Evolutionary conservation across 2,888 invertebrate species (phyloP), one percentile per base, ranked within the genome.

Genomic region (Lymantria dispar): DNA sequence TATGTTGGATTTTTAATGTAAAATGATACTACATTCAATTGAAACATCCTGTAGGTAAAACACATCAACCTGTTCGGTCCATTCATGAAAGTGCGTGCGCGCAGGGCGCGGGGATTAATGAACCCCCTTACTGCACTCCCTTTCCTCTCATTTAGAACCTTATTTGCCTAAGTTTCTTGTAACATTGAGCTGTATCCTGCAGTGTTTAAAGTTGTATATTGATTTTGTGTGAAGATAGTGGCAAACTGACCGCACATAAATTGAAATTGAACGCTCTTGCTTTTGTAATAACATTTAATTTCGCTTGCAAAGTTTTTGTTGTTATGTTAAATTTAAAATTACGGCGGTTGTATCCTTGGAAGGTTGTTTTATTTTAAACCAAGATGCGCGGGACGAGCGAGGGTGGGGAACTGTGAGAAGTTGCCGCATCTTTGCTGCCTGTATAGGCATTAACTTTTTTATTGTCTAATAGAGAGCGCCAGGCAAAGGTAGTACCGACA

Each of bases 61-160:
- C 83, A 85, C 84, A 89, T 89, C 89, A 91, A 91, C 90, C 90
- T 91, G 90, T 90, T 90, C 83, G 85, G 83, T 80, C 87, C 90
- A 91, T 91, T 91, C 90, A 91, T 91, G 88, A 91, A 90, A 91
- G 90, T 91, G 90, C 90, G 90, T 88, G 90, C 78, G 88, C 89
- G 89, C 90, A 89, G 88, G 87, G 90, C 86, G 89, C 87, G 90
- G 89, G 90, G 90, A 89, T 90, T 90, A 89, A 91, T 89, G 89
- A 87, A 88, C 84, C 85, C 83, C 85, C 82, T 72, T 70, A 70
- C 80, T 66, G 82, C 72, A 72, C 80, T 66, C 70, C 77, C 78
- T 77, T 77, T 72, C 76, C 69, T 78, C 75, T 65, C 78, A 72
- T 68, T 73, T 72, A 79, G 73, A 85, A 71, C 85, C 83, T 84